Evolutionary conservation across 1,140 invertebrate genomes (phyloP), one percentile per base, ranked within the genome.

Genomic region (Diploscapter pachys): DNA sequence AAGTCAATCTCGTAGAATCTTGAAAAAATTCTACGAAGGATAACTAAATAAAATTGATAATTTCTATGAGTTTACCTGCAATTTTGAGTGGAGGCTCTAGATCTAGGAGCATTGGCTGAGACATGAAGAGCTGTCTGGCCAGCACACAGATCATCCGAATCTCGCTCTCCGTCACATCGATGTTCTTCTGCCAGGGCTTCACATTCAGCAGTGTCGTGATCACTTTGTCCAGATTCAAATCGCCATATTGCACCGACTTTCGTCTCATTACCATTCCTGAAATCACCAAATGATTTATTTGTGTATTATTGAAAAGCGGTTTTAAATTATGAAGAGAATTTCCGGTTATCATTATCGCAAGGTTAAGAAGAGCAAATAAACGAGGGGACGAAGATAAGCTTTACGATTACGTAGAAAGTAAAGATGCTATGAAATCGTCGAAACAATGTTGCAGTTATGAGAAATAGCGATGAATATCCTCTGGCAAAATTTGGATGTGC

Each of bases 101-200:
- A 81, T 90, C 89, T 55, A 90, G 80, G 5, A 91, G 82, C 86
- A 89, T 89, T 13, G 89, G 89, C 79, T 90, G 90, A 69, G 88
- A 84, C 70, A 90, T 82, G 73, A 91, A 89, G 50, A 90, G 86
- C 57, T 88, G 86, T 61, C 89, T 76, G 0, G 89, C 87, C 5
- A 87, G 80, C 5, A 85, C 80, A 79, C 89, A 90, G 69, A 90
- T 82, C 71, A 81, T 80, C 54, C 79, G 77, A 56, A 85, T 79
- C 62, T 85, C 83, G 53, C 80, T 75, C 69, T 85, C 83, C 4
- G 75, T 73, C 3, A 84, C 76, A 71, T 85, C 83, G 11, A 85
- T 11, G 9, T 55, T 63, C 54, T 79, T 79, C 52, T 79, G 78
- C 78, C 73, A 75, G 53, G 71, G 74, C 49, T 78, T 78, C 31